A percentile compares a stretch with the other conserved stretches of the same genome.
Conservation (phyloP, 1,140 invertebrate species). For the Neotoxoptera formosana region DNA sequence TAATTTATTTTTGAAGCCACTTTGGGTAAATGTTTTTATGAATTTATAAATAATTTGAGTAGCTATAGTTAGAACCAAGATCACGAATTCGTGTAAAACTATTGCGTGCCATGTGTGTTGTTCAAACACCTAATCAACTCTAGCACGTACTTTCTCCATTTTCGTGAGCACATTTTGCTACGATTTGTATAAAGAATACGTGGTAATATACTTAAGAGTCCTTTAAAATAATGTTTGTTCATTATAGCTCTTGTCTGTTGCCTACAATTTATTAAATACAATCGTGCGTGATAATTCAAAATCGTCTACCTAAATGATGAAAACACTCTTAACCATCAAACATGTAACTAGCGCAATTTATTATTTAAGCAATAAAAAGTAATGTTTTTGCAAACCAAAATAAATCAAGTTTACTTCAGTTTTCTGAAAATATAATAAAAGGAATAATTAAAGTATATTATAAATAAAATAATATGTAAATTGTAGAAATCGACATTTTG, state of each 20-base stretch:
- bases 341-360: neutral
- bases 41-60: neutral
- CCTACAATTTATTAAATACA: constrained; percentile 24
- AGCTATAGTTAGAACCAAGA: neutral
- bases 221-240: constrained; percentile 48
- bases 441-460: neutral
- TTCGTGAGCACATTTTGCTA: neutral
- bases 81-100: constrained; percentile 19
- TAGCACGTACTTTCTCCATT: constrained; percentile 26
- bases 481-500: neutral
- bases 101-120: constrained; percentile 24
- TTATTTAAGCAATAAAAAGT: constrained; percentile 5
- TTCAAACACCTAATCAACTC: constrained; percentile 33
- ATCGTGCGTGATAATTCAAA: constrained; percentile 32
- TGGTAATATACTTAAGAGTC: constrained; percentile 34
- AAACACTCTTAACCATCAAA: neutral
- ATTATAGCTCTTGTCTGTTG: constrained; percentile 24
- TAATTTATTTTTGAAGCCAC: neutral
- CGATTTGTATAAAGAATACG: constrained; percentile 24
- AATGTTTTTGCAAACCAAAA: neutral
- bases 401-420: neutral
- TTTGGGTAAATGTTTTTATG: neutral
- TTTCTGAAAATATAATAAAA: neutral
- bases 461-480: neutral
- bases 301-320: constrained; percentile 16